Base-by-base conservation (phyloP, 2,888 invertebrate genomes). In the Pocota personata region DNA sequence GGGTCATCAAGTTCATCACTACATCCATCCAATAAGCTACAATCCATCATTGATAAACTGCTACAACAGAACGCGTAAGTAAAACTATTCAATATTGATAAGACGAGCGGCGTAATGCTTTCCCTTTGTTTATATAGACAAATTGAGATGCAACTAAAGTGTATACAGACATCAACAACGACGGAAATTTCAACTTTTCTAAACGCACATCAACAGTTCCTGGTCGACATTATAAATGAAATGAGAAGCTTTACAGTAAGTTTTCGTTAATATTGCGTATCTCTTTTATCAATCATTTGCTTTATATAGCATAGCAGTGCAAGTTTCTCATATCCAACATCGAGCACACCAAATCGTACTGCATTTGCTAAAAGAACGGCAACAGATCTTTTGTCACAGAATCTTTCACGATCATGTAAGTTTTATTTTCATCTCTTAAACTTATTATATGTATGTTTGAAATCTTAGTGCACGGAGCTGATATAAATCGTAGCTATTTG, bases 401-500 rank as follows among this genome's bases (percentile, higher is more conserved):
- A 87, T 30, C 82, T 87, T 1, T 87, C 87, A 6, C 72, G 77
- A 46, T 87, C 87, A 35, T 40, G 87, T 87, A 78, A 73, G 80
- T 57, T 40, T 21, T 35, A 16, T 30, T 35, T 48, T 43, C 3
- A 10, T 21, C 14, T 12, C 8, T 8, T 10, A 24, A 27, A 27
- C 24, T 6, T 0, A 0, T 10, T 8, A 3, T 10, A n/a, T 5
- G 10, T n/a, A 0, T 19, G 27, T 55, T 10, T 48, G 10, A 10
- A 7, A 19, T 60, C 27, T 3, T 52, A 92, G 92, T 92, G 14
- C 90, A 92, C 84, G 92, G 92, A 10, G 91, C 91, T 27, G 92
- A 92, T 24, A 82, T 92, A 12, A 92, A 92, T 88, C 91, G 91
- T 71, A 92, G 90, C 71, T 92, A 91, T 78, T 88, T 92, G 87